These are phyloP conservation scores for Aphis craccivora DNA, from an alignment of 1,140 invertebrate genomes.

Conservation along the genomic window DNA sequence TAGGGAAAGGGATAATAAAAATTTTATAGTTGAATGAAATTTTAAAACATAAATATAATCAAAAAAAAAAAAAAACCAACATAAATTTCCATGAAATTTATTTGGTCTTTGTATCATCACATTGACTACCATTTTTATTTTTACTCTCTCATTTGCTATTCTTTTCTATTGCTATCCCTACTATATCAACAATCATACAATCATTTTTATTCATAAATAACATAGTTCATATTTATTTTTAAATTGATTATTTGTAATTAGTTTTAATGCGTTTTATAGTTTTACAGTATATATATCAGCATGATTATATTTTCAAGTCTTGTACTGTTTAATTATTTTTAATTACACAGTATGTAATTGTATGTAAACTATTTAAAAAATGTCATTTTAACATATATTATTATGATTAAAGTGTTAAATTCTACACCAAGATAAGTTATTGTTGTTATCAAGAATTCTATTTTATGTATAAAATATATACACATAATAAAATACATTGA, in stretches of 20 bases:
- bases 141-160: constrained; percentile 6
- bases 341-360: neutral
- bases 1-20: constrained; percentile 40
- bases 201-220: constrained; percentile 28
- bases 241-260: constrained; percentile 15
- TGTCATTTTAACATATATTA: neutral
- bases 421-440: neutral
- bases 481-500: neutral
- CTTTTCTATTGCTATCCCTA: neutral
- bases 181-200: constrained; percentile 17
- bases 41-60: constrained; percentile 37
- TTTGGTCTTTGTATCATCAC: neutral
- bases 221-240: constrained; percentile 39
- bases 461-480: neutral
- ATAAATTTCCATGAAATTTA: constrained; percentile 11
- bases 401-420: neutral
- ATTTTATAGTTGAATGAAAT: constrained; percentile 18
- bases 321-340: neutral
- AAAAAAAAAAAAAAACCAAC: constrained; percentile 42
- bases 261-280: constrained; percentile 45
- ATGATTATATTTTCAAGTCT: constrained; percentile 9
- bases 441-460: constrained; percentile 31
- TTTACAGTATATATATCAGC: constrained; percentile 1
- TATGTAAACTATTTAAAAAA: neutral
- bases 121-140: neutral